A percentile compares a stretch with the other conserved stretches of the same genome.
These are phyloP conservation scores for Apodemia zela DNA, from an alignment of 2,888 invertebrate genomes.

Conservation along the genomic window DNA sequence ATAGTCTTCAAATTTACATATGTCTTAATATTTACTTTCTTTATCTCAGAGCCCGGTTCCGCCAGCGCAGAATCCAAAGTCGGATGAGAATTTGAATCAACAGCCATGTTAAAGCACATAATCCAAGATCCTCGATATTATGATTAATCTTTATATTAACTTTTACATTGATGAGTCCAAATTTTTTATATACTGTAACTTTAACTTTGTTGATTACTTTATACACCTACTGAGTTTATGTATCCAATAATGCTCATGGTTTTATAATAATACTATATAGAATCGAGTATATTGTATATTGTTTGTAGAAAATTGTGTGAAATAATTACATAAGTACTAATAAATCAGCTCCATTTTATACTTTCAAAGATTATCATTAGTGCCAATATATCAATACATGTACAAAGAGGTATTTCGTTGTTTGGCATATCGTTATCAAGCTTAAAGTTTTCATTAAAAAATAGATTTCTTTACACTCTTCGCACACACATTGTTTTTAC, in stretches of 20 bases:
- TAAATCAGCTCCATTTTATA: conserved; percentile 3
- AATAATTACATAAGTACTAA: background rate
- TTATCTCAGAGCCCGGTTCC: conserved; percentile 85
- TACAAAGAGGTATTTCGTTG: background rate
- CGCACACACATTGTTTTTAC: background rate
- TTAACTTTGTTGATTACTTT: conserved; percentile 51
- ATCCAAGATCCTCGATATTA: conserved; percentile 14
- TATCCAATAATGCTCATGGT: conserved; percentile 28
- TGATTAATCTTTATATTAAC: conserved; percentile 38
- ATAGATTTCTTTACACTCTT: background rate
- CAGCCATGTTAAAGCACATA: conserved; percentile 74
- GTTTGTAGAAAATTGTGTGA: background rate
- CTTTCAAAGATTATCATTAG: conserved; percentile 15
- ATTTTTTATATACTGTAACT: conserved; percentile 51
- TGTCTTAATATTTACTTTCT: conserved; percentile 37
- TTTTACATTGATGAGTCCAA: conserved; percentile 45
- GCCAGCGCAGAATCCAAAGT: conserved; percentile 80
- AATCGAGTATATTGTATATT: conserved; percentile 8
- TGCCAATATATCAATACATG: conserved; percentile 20
- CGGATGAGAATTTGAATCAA: conserved; percentile 88
- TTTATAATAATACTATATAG: background rate
- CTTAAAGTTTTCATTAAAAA: background rate
- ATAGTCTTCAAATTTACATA: too few species aligned
- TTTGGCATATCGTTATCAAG: background rate
- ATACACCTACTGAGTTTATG: conserved; percentile 44